Percentiles rank a stretch among this genome's conserved stretches.
Evolutionary conservation across 2,797 vertebrate species (phyloP).

Genomic region (Todus mexicanus): DNA sequence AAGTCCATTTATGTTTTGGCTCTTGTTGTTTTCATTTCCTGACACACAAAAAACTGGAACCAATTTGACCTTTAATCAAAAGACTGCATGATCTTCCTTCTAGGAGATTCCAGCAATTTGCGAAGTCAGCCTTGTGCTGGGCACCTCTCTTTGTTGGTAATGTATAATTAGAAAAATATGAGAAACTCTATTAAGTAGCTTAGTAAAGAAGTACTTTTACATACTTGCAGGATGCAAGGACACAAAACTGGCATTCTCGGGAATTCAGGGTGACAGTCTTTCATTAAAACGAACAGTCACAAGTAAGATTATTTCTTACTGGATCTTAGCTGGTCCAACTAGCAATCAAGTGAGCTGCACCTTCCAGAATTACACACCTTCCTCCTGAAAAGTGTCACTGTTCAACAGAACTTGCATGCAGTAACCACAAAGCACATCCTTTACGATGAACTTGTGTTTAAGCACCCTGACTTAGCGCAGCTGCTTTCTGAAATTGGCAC

Average conservation of each 20-base stretch:
- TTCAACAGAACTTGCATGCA: neutral
- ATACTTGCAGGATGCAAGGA: constrained; percentile 61
- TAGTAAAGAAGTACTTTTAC: constrained; percentile 64
- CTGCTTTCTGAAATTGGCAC: neutral
- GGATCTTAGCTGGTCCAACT: neutral
- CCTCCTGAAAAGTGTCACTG: neutral
- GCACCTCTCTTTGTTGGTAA: constrained; percentile 57
- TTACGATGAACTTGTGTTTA: neutral
- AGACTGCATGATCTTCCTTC: neutral
- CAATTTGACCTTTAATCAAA: neutral
- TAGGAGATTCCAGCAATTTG: neutral
- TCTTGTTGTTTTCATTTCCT: neutral
- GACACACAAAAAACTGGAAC: neutral
- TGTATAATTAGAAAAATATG: constrained; percentile 50
- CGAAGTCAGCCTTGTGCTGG: constrained; percentile 26
- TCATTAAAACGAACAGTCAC: neutral
- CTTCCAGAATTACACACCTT: neutral
- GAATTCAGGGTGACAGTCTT: constrained; percentile 53
- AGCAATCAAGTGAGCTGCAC: neutral
- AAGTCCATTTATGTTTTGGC: neutral
- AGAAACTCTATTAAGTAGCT: constrained; percentile 62
- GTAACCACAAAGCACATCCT: neutral
- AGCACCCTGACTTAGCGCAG: neutral
- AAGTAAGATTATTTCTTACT: neutral
- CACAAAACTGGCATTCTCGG: constrained; percentile 66